Conservation (phyloP, 1,140 invertebrate genomes). For the Drosophila ananassae region DNA sequence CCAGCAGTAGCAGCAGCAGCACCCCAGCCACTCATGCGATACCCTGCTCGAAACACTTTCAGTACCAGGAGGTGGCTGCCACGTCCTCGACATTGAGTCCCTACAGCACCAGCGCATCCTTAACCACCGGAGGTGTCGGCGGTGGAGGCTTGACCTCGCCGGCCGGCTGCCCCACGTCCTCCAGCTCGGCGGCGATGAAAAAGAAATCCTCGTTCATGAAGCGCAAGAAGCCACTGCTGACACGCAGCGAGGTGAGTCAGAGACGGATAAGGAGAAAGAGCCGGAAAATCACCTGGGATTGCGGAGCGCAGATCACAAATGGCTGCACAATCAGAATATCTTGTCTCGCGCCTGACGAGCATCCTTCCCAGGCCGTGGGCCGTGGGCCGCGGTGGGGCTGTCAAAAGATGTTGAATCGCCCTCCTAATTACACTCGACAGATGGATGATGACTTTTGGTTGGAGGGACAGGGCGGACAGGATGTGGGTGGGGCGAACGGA, state of each 20-base stretch:
- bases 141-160: slow-evolving; percentile 31
- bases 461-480: background rate
- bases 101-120: slow-evolving; percentile 26
- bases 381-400: background rate
- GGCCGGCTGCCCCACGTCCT: slow-evolving; percentile 27
- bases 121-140: slow-evolving; percentile 5
- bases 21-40: slow-evolving; percentile 42
- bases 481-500: slow-evolving; percentile 1
- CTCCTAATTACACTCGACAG: slow-evolving; percentile 2
- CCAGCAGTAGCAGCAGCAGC: slow-evolving; percentile 26
- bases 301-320: slow-evolving; percentile 23
- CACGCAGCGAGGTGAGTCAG: slow-evolving; percentile 81
- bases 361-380: slow-evolving; percentile 1
- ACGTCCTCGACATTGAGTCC: slow-evolving; percentile 37
- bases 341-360: slow-evolving; percentile 14
- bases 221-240: slow-evolving; percentile 78
- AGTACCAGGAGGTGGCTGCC: slow-evolving; percentile 37
- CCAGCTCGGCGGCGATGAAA: slow-evolving; percentile 47
- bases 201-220: slow-evolving; percentile 75
- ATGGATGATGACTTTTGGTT: slow-evolving; percentile 2
- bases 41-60: slow-evolving; percentile 53
- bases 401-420: slow-evolving; percentile 11
- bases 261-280: slow-evolving; percentile 14
- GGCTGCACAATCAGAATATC: slow-evolving; percentile 28
- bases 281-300: slow-evolving; percentile 20